These are phyloP conservation scores for Gryon sp. DNA, from an alignment of 1,140 invertebrate genomes.

Conservation along the genomic window DNA sequence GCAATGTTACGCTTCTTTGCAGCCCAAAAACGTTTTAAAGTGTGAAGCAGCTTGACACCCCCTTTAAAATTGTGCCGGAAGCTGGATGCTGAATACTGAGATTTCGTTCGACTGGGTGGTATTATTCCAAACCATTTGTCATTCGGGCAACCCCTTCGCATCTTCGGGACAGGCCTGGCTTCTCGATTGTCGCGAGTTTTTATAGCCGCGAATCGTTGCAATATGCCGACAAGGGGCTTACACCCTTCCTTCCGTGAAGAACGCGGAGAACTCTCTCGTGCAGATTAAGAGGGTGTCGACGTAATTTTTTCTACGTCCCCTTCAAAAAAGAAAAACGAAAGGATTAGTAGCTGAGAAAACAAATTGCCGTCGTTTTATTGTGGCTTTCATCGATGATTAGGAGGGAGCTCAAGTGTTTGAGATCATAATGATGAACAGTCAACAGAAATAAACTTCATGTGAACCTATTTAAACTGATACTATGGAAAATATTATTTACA, in stretches of 20 bases:
- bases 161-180: slow-evolving; percentile 52
- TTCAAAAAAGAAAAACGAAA: slow-evolving; percentile 58
- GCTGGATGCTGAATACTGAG: slow-evolving; percentile 69
- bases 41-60: slow-evolving; percentile 28
- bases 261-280: slow-evolving; percentile 61
- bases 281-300: slow-evolving; percentile 76
- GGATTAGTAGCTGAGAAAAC: slow-evolving; percentile 68
- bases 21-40: slow-evolving; percentile 28
- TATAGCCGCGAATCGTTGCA: slow-evolving; percentile 79
- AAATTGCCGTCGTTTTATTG: slow-evolving; percentile 61
- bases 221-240: slow-evolving; percentile 79
- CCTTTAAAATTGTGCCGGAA: slow-evolving; percentile 65
- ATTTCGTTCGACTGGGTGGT: slow-evolving; percentile 74
- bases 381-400: slow-evolving; percentile 58
- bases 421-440: slow-evolving; percentile 37
- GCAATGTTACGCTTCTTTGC: slow-evolving; percentile 65
- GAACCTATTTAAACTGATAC: neutral
- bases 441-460: neutral
- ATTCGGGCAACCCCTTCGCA: slow-evolving; percentile 76
- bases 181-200: slow-evolving; percentile 69
- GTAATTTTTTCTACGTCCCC: slow-evolving; percentile 65
- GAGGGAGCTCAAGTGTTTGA: slow-evolving; percentile 31
- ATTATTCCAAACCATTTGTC: slow-evolving; percentile 81
- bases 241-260: slow-evolving; percentile 54
- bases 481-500: too few relatives aligned